These are phyloP conservation scores for Lota lota DNA, from an alignment of 2,113 vertebrate species.

Conservation along the genomic window DNA sequence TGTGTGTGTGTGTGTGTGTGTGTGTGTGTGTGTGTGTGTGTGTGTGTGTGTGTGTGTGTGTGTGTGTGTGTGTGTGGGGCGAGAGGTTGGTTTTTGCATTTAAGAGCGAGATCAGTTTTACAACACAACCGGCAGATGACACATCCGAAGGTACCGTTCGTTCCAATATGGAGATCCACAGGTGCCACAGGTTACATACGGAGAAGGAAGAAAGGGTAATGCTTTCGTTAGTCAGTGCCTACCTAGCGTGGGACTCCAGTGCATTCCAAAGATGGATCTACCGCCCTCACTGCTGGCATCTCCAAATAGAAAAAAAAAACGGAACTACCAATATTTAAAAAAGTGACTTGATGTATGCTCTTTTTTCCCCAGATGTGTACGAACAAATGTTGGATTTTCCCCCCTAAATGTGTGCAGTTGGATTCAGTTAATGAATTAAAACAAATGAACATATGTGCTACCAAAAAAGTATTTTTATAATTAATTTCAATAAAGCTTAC, in stretches of 20 bases:
- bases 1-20: neutral
- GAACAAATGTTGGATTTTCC: too few relatives aligned
- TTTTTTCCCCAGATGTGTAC: neutral
- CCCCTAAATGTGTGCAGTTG: too few relatives aligned
- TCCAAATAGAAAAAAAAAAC: neutral
- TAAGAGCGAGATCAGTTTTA: slow-evolving; percentile 56
- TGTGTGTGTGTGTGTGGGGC: slow-evolving; percentile 8
- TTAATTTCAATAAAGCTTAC: too few relatives aligned
- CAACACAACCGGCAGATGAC: slow-evolving; percentile 70
- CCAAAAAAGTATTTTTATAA: too few relatives aligned
- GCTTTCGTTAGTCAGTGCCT: slow-evolving; percentile 81
- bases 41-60: neutral
- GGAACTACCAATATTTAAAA: neutral
- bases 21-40: neutral
- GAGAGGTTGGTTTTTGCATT: slow-evolving; percentile 31
- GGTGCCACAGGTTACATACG: slow-evolving; percentile 99
- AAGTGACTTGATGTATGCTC: neutral
- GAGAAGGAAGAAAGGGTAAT: slow-evolving; percentile 99
- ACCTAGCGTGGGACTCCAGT: slow-evolving; percentile 45
- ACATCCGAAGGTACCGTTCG: slow-evolving; percentile 96
- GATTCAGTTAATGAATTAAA: too few relatives aligned
- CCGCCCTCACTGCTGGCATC: neutral
- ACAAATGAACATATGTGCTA: too few relatives aligned
- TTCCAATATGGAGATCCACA: slow-evolving; percentile 99
- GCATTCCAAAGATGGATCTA: slow-evolving; percentile 51